Base-by-base conservation (phyloP, 2,797 vertebrate species). In the Cryptoblepharus egeriae region DNA sequence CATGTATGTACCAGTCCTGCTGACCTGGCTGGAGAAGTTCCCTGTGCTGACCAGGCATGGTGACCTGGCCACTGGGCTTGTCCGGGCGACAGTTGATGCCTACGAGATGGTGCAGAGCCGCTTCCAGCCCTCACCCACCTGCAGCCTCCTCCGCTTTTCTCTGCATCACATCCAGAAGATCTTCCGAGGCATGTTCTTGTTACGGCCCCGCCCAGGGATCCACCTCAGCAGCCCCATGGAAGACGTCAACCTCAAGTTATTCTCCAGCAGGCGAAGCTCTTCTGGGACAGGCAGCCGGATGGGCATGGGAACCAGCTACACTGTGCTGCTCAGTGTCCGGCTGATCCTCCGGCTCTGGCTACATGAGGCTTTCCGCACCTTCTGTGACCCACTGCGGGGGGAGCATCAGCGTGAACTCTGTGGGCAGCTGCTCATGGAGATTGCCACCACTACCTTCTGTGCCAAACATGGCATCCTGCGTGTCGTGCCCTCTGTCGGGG, bases 331-430 rank as follows among this genome's bases (percentile, higher is more conserved):
- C 60, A 84, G 86, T 30, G 77, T 86, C 28, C 89, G 96, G 20
- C 88, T 89, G 39, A 87, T 97, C 22, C 80, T 92, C 12, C 95
- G 93, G 15, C 95, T 98, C 9, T 98, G 97, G 98, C 93, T 96
- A 90, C 97, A 98, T 0, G 97, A 98, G 90, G 96, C 96, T 77
- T 92, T 96, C 89, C 96, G 96, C 13, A 97, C 95, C 0, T 98
- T 98, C 64, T 87, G 93, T 61, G 97, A 98, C 80, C 94, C 95
- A 5, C 89, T 98, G 28, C 85, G 90, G 80, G 94, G 95, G 12
- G 87, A 92, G 15, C 83, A 87, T 3, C 96, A 97, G 71, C 91
- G 72, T 1, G 89, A 91, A 72, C 73, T 79, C 67, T 93, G 97
- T 49, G 39, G 83, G 61, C 93, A 92, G 28, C 87, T 97, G 37